Conservation (phyloP, 1,140 invertebrate genomes). For the Stratiolaelaps scimitus region DNA sequence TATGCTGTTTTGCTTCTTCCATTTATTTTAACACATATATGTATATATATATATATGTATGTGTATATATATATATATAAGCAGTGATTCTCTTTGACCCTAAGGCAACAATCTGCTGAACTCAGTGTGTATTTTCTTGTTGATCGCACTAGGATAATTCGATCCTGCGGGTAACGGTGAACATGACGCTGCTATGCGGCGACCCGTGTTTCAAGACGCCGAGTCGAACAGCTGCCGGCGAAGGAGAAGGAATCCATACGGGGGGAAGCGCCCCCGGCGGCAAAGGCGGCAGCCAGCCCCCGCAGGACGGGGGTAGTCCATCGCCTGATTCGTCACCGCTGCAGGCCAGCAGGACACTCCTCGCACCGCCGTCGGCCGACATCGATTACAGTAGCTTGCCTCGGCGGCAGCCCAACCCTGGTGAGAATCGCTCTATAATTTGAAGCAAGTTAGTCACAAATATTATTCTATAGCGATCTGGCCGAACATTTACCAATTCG, state of each 20-base stretch:
- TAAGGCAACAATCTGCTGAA: too few relatives aligned
- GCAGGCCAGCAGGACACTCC: constrained; percentile 5
- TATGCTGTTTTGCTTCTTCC: too few relatives aligned
- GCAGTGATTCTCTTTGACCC: too few relatives aligned
- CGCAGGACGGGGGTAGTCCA: constrained; percentile 26
- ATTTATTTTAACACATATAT: too few relatives aligned
- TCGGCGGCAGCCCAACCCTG: constrained; percentile 5
- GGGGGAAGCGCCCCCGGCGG: neutral
- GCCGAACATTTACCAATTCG: too few relatives aligned
- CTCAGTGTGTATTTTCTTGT: too few relatives aligned
- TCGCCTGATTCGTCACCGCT: constrained; percentile 21
- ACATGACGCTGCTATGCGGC: constrained; percentile 82
- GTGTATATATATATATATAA: too few relatives aligned
- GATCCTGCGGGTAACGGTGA: constrained; percentile 73
- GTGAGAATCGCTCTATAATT: too few relatives aligned
- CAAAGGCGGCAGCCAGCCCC: neutral
- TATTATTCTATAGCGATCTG: too few relatives aligned
- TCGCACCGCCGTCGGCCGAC: neutral
- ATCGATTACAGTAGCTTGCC: constrained; percentile 23
- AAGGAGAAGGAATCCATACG: constrained; percentile 2
- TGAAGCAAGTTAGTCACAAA: too few relatives aligned
- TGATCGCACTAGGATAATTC: constrained; percentile 88
- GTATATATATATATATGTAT: too few relatives aligned
- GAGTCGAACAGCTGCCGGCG: neutral
- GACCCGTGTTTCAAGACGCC: constrained; percentile 87